phyloP scores from a whole-genome alignment of 2,888 invertebrate species.

The Cryptophagus acutangulus region DNA sequence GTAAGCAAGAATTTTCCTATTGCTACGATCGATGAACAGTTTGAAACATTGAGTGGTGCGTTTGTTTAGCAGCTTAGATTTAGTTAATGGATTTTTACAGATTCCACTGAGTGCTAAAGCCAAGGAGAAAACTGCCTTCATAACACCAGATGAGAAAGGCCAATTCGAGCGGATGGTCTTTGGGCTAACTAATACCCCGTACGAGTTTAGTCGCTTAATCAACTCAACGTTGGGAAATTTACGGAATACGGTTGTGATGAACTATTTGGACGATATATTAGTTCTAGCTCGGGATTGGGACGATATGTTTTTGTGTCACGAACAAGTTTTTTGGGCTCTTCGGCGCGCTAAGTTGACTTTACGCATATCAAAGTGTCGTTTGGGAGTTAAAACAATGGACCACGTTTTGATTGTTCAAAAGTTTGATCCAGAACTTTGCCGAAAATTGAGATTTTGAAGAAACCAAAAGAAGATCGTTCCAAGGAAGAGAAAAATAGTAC shows the following conservation, averaged over 20 bases:
- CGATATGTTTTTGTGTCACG: slow-evolving; percentile 10
- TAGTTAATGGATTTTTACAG: slow-evolving; percentile 16
- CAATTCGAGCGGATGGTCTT: slow-evolving; percentile 33
- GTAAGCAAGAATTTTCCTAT: slow-evolving; percentile 15
- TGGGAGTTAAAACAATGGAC: slow-evolving; percentile 20
- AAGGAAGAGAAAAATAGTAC: slow-evolving; percentile 12
- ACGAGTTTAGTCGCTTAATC: too few relatives aligned
- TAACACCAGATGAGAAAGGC: slow-evolving; percentile 32
- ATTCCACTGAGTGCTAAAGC: slow-evolving; percentile 11
- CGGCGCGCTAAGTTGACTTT: slow-evolving; percentile 30
- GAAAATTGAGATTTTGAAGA: slow-evolving; percentile 13
- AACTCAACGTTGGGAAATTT: slow-evolving; percentile 11
- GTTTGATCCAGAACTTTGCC: slow-evolving; percentile 14
- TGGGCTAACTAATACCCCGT: too few relatives aligned
- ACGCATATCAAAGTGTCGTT: slow-evolving; percentile 35
- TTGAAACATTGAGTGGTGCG: slow-evolving; percentile 11
- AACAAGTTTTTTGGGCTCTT: slow-evolving; percentile 24
- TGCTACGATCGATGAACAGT: slow-evolving; percentile 15
- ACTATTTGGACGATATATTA: slow-evolving; percentile 14
- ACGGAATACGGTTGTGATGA: slow-evolving; percentile 3
- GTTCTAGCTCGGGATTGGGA: slow-evolving; percentile 10
- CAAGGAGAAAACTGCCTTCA: slow-evolving; percentile 32
- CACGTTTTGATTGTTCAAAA: slow-evolving; percentile 16
- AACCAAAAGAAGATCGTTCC: slow-evolving; percentile 8
- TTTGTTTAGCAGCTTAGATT: too few relatives aligned